Percentiles rank a stretch among this genome's conserved stretches.
Conservation (phyloP, 2,797 vertebrate species). For the Sebastes minor region DNA sequence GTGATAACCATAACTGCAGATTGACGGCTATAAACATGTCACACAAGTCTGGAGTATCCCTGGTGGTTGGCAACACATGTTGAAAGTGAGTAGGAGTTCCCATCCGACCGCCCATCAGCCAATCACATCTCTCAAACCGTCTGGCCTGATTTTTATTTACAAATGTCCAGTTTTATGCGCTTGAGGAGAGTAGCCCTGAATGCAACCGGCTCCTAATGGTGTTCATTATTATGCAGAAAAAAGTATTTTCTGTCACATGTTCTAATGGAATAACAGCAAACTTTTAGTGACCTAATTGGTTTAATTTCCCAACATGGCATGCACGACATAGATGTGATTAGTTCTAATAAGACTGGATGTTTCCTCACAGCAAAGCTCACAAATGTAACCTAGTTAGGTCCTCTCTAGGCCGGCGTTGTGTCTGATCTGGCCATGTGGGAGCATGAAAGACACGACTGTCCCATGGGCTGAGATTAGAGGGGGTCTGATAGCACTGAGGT, state of each 20-base stretch:
- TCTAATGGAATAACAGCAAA: not conserved
- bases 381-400: constrained; percentile 45
- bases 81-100: constrained; percentile 71
- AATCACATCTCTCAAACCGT: constrained; percentile 62
- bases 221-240: not conserved
- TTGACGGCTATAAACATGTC: constrained; percentile 56
- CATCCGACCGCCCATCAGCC: constrained; percentile 61
- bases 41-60: constrained; percentile 56
- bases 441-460: constrained; percentile 68
- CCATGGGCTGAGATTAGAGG: constrained; percentile 78
- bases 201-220: not conserved
- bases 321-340: not conserved
- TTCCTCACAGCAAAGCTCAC: constrained; percentile 20
- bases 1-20: constrained; percentile 42
- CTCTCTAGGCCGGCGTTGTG: constrained; percentile 56
- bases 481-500: constrained; percentile 74
- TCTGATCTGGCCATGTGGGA: constrained; percentile 78
- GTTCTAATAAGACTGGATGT: constrained; percentile 4
- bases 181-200: not conserved
- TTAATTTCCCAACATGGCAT: not conserved
- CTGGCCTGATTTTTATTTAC: constrained; percentile 72
- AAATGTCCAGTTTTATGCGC: constrained; percentile 45
- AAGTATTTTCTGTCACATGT: not conserved
- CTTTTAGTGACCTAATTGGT: not conserved
- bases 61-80: constrained; percentile 60